Evolutionary conservation across 1,140 invertebrate genomes (phyloP), one percentile per base, ranked within the genome.

Genomic region (Zaprionus africanus): DNA sequence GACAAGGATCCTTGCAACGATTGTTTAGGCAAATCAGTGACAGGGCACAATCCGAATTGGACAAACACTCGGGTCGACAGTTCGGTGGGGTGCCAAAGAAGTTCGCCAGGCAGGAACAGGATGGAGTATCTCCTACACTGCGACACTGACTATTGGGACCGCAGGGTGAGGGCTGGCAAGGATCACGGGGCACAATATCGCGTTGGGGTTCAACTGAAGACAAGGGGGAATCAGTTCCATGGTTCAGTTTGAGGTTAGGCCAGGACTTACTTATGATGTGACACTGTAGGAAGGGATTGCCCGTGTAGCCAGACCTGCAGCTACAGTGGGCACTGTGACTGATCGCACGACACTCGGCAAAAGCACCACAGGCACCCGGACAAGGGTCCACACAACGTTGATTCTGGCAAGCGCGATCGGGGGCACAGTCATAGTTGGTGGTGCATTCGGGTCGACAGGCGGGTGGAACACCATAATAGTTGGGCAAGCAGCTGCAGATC

Each of bases 141-240:
- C 94, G 93, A 82, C 96, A 97, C 79, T 95, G 92, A 36, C 96
- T 95, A 82, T 97, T 96, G 0, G 95, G 94, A 7, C 96, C 97
- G 84, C 97, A 97, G 1, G 96, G 96, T 11, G 95, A 95, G 2
- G 96, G 96, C 46, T 94, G 93, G 82, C 97, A 97, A 0, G 96
- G 96, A 78, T 96, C 94, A 61, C 57, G 53, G 6, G 93, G 76
- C 68, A 72, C 38, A 22, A 81, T 38, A 60, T 92, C 81, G n/a
- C 82, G 73, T 41, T 86, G 28, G 17, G 90, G 91, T 70, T 92
- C 88, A 66, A 92, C 87, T 92, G 64, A 38, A 43, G 53, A 58
- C 43, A 34, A n/a, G 53, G 17, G 15, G 41, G 2, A 12, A 15
- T 70, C 41, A 73, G 19, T 49, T 17, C 3, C 34, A 11, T 28